Evolutionary conservation across 2,888 invertebrate species (phyloP), one percentile per base, ranked within the genome.

Genomic region (Drosophila prolongata): DNA sequence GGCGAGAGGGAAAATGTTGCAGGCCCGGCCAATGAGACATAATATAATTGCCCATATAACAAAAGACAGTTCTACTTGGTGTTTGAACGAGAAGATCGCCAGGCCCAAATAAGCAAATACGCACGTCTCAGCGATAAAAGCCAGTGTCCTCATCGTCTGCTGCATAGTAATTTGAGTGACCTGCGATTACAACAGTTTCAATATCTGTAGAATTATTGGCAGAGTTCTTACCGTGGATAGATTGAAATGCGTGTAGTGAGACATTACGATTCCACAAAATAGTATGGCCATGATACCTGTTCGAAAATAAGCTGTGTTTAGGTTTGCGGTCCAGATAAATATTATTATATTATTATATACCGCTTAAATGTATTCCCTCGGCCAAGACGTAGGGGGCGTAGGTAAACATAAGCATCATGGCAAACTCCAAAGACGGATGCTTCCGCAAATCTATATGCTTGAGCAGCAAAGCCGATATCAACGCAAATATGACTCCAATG

Each of bases 81-180:
- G 97, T 79, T 96, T 95, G 92, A 99, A 99, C 90, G 99, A 99
- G 92, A 96, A 98, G 76, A 92, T 92, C 0, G 92, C 92, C 70
- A 92, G 65, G 2, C 92, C 99, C 65, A 99, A 94, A 91, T 99
- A 99, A 5, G 99, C 99, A 94, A 99, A 99, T 1, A 99, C 99
- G 92, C 98, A 98, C 1, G 99, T 99, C 93, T 99, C 99, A 80
- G 97, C 99, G 76, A 99, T 98, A 90, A 99, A 99, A 2, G 99
- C 97, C 67, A 99, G 93, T 0, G 99, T 99, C 89, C 91, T 94
- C 95, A 99, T 97, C 0, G 99, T 99, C 93, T 99, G 99, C 92
- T 99, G 99, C 96, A 99, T 99, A 4, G 99, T 99, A 56, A 99
- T 98, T 93, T 99, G 99, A 0, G 99, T 99, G 19, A 99, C 97